phyloP scores from a whole-genome alignment of 1,140 invertebrate genomes.

The Trinorchestia longiramus region DNA sequence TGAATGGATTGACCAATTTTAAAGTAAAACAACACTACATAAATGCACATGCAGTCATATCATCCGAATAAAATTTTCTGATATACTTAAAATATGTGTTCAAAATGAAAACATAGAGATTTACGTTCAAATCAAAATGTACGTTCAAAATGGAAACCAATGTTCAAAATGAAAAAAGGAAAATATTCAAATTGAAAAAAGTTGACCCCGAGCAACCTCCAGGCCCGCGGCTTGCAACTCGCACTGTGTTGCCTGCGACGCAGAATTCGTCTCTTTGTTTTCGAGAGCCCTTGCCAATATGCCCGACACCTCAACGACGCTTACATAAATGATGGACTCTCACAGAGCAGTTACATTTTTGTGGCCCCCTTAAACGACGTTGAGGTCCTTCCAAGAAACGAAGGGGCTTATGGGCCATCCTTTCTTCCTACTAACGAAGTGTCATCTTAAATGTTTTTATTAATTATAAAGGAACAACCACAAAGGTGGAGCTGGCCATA shows the following conservation, averaged over 20 bases:
- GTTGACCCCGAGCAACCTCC: too few species aligned
- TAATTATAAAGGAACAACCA: neutral
- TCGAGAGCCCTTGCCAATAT: neutral
- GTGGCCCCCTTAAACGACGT: neutral
- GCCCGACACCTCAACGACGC: neutral
- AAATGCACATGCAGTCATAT: too few species aligned
- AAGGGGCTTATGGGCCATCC: neutral
- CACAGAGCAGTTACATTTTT: neutral
- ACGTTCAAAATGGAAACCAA: too few species aligned
- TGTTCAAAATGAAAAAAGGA: too few species aligned
- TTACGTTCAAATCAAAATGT: too few species aligned
- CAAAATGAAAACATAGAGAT: too few species aligned
- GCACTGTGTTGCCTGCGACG: neutral
- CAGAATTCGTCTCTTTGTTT: neutral
- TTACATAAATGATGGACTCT: neutral
- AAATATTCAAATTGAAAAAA: too few species aligned
- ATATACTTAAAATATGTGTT: too few species aligned
- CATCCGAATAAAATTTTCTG: too few species aligned
- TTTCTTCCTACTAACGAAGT: neutral
- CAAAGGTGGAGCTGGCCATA: neutral
- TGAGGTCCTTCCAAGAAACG: neutral
- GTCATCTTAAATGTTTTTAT: neutral
- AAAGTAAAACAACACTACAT: neutral
- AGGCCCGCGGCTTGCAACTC: neutral
- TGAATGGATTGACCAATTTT: neutral